These are phyloP conservation scores for Podiceps cristatus DNA, from an alignment of 2,113 vertebrate genomes.

Conservation along the genomic window DNA sequence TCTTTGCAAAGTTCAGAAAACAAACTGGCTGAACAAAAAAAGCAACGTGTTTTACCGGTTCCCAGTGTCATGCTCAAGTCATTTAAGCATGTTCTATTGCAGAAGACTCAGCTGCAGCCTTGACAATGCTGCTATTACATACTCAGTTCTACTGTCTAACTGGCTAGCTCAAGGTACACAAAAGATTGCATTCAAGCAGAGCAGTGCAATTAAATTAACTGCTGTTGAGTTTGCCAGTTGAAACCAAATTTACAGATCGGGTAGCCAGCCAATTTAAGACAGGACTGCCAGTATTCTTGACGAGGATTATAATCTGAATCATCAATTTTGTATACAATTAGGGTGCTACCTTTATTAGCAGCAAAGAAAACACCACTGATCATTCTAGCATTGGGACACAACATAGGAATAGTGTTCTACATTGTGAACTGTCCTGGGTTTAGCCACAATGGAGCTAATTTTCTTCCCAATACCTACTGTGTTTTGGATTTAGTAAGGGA, in stretches of 20 bases:
- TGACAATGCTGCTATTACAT: not conserved
- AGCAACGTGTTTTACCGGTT: not conserved
- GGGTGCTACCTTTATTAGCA: not conserved
- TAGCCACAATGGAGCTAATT: too few relatives aligned
- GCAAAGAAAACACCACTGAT: not conserved
- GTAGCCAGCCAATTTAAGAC: not conserved
- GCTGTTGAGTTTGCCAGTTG: not conserved
- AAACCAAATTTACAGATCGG: not conserved
- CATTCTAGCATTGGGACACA: not conserved
- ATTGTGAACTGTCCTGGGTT: too few relatives aligned
- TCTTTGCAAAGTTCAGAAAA: not conserved
- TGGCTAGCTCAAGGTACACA: not conserved
- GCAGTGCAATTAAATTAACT: not conserved
- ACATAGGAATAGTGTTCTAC: not conserved
- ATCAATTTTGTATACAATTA: not conserved
- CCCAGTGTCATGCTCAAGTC: not conserved
- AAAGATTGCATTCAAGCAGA: not conserved
- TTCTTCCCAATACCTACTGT: too few relatives aligned
- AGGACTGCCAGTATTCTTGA: not conserved
- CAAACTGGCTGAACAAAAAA: not conserved
- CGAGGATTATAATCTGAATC: not conserved
- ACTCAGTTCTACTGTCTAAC: not conserved
- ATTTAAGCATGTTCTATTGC: not conserved
- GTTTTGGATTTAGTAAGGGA: too few relatives aligned
- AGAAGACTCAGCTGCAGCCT: not conserved